A percentile compares a stretch with the other conserved stretches of the same genome.
These are phyloP conservation scores for Heteromormyrus szaboi DNA, from an alignment of 2,797 vertebrate genomes.

Conservation along the genomic window DNA sequence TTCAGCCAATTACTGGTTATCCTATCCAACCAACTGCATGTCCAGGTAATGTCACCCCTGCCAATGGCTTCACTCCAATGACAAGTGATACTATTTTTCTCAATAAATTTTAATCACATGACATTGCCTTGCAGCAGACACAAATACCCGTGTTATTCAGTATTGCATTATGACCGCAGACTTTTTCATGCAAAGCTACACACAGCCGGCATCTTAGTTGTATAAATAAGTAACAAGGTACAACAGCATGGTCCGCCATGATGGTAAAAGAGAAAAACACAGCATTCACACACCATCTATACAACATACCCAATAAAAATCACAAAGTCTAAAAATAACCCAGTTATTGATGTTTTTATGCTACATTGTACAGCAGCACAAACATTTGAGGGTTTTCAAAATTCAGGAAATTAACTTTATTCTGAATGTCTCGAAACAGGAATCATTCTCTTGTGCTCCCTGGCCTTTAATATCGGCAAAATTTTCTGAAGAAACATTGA, in stretches of 20 bases:
- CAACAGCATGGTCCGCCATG: background rate
- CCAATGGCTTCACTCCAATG: background rate
- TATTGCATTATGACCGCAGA: background rate
- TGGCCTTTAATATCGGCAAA: background rate
- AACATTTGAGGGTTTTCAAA: background rate
- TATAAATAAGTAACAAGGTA: background rate
- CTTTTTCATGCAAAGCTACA: background rate
- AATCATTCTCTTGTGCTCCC: background rate
- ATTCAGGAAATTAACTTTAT: background rate
- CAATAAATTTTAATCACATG: background rate
- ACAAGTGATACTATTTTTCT: background rate
- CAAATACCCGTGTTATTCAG: background rate
- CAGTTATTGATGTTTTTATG: background rate
- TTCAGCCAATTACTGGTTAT: background rate
- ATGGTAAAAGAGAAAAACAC: background rate
- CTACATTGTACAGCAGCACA: background rate
- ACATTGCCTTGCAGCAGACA: background rate
- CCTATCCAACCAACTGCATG: background rate
- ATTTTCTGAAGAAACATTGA: background rate
- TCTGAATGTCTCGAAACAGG: background rate
- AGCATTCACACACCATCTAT: background rate
- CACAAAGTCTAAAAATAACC: background rate
- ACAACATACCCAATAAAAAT: background rate
- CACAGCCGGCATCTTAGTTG: background rate
- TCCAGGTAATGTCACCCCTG: background rate